Percentiles rank a stretch among this genome's conserved stretches.
Conservation (phyloP, 2,888 invertebrate species). For the Monochamus alternatus region DNA sequence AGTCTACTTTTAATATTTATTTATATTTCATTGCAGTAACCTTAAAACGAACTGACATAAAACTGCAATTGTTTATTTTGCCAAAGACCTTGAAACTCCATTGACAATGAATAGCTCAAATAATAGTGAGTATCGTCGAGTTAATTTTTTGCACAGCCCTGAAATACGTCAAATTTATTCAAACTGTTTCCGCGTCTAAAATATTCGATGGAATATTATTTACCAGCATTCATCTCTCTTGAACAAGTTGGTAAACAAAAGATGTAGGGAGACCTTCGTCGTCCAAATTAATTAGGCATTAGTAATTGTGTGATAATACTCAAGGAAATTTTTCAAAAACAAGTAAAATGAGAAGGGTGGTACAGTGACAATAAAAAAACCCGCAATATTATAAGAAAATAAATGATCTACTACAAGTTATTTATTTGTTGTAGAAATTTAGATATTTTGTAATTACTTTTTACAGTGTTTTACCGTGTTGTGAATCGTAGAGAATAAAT, state of each 20-base stretch:
- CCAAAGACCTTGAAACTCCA: conserved; percentile 10
- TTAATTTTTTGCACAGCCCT: conserved; percentile 5
- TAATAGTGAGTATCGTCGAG: neutral
- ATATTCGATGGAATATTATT: neutral
- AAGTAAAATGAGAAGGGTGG: no score
- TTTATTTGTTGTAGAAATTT: no score
- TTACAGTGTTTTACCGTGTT: no score
- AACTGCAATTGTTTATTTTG: conserved; percentile 23
- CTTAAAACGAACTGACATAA: conserved; percentile 17
- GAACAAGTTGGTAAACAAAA: neutral
- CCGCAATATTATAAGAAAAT: no score
- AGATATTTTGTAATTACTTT: no score
- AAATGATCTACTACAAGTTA: no score
- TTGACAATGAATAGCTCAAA: conserved; percentile 12
- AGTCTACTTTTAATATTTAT: neutral
- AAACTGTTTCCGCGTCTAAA: conserved; percentile 3
- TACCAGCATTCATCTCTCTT: neutral
- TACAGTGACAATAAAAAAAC: no score
- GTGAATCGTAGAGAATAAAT: no score
- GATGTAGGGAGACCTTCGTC: neutral
- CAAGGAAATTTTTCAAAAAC: conserved; percentile 1
- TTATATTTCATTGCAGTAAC: conserved; percentile 3
- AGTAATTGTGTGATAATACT: neutral
- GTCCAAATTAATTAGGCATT: neutral
- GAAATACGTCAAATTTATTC: conserved; percentile 2